These are phyloP conservation scores for Neodiprion virginianus DNA, from an alignment of 1,140 invertebrate species.

Conservation along the genomic window DNA sequence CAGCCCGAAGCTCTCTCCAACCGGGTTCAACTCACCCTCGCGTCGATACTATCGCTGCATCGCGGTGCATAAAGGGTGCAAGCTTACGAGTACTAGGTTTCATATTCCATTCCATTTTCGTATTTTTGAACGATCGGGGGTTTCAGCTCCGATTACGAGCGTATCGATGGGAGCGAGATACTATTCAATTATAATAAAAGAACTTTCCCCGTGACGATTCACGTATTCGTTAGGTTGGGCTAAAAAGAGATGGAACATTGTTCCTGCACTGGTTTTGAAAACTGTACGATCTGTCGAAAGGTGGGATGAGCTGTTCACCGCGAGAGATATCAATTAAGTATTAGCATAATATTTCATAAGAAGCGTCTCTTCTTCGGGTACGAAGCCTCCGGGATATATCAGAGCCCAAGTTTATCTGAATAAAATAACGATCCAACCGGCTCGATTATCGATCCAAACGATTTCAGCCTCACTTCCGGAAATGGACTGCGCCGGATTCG, in stretches of 20 bases:
- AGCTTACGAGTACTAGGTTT: too few relatives aligned
- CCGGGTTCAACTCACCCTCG: constrained; percentile 33
- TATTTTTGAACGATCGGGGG: not conserved
- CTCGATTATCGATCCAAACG: too few relatives aligned
- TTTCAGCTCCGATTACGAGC: not conserved
- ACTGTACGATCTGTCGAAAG: not conserved
- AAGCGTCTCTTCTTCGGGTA: not conserved
- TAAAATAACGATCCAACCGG: not conserved
- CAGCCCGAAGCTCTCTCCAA: constrained; percentile 56
- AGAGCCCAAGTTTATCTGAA: not conserved
- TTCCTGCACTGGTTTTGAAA: not conserved
- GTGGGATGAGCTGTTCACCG: not conserved
- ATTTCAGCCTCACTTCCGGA: too few relatives aligned
- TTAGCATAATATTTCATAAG: constrained; percentile 3
- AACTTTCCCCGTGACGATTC: not conserved
- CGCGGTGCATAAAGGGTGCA: not conserved
- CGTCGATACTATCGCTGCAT: constrained; percentile 23
- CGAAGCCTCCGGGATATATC: not conserved
- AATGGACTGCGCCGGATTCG: too few relatives aligned
- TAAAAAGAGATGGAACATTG: not conserved
- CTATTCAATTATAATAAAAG: not conserved
- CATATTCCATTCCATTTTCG: too few relatives aligned
- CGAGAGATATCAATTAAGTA: not conserved
- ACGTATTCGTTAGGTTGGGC: too few relatives aligned
- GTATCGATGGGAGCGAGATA: not conserved